phyloP scores from a whole-genome alignment of 1,140 invertebrate genomes.

The Drosophila lacteicornis region DNA sequence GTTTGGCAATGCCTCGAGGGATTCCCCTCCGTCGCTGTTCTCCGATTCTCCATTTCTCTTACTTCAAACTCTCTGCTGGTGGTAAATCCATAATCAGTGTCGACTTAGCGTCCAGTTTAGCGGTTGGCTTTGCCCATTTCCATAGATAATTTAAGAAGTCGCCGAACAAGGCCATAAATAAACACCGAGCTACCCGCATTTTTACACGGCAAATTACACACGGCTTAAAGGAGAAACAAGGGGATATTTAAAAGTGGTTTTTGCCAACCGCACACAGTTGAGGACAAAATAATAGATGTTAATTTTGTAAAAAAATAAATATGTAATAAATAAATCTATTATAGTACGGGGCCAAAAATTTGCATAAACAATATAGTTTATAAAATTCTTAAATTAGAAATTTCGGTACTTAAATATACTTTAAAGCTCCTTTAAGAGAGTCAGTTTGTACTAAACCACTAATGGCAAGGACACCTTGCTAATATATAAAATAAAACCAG shows the following conservation, averaged over 20 bases:
- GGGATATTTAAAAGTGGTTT: constrained; percentile 2
- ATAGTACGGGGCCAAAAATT: background rate
- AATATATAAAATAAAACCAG: background rate
- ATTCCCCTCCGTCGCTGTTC: background rate
- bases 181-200: constrained; percentile 57
- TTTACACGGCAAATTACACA: constrained; percentile 71
- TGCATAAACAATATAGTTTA: too few relatives aligned
- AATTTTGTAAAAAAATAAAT: background rate
- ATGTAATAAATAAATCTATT: too few relatives aligned
- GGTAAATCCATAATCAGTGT: constrained; percentile 50
- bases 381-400: background rate
- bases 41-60: background rate
- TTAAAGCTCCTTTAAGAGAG: background rate
- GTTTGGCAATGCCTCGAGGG: constrained; percentile 25
- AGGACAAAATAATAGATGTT: background rate
- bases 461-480: background rate
- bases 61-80: constrained; percentile 15
- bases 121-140: constrained; percentile 42
- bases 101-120: constrained; percentile 45
- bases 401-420: too few relatives aligned
- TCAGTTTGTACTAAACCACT: background rate
- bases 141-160: constrained; percentile 51
- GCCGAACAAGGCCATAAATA: constrained; percentile 63
- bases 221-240: constrained; percentile 47
- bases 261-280: background rate